Percentiles rank a stretch among this genome's conserved stretches.
Evolutionary conservation across 1,140 invertebrate species (phyloP).

Genomic region (fruit fly (Drosophila melanogaster)): DNA sequence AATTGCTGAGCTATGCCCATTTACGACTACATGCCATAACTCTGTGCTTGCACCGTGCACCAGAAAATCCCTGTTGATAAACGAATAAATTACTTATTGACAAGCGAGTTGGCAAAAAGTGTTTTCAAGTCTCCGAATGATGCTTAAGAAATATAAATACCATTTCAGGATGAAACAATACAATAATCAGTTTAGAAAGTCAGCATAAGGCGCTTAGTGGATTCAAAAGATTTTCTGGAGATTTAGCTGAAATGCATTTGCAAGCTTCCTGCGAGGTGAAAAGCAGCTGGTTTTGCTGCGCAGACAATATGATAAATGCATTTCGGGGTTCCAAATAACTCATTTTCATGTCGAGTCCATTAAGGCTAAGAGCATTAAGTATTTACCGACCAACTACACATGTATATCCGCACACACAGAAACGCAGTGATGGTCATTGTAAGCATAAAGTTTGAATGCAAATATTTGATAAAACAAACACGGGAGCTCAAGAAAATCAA

Average conservation of each 20-base stretch:
- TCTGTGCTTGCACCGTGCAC: too few relatives aligned
- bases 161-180: too few relatives aligned
- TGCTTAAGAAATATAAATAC: too few relatives aligned
- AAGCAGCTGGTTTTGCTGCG: neutral
- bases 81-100: neutral
- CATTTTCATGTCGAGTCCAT: constrained; percentile 53
- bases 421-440: constrained; percentile 13
- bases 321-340: constrained; percentile 33
- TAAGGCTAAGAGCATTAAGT: constrained; percentile 58
- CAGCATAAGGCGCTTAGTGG: neutral
- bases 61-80: neutral
- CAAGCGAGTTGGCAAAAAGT: too few relatives aligned
- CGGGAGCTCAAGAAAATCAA: constrained; percentile 45
- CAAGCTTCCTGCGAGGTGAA: too few relatives aligned
- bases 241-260: constrained; percentile 4
- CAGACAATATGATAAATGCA: constrained; percentile 15
- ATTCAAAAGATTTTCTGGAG: neutral
- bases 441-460: constrained; percentile 30
- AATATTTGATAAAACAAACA: constrained; percentile 62
- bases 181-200: neutral
- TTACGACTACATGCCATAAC: too few relatives aligned
- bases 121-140: too few relatives aligned
- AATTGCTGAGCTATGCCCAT: too few relatives aligned
- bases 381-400: constrained; percentile 56
- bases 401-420: constrained; percentile 4